phyloP scores from a whole-genome alignment of 2,888 invertebrate species.

The Lithophane ornitopus region DNA sequence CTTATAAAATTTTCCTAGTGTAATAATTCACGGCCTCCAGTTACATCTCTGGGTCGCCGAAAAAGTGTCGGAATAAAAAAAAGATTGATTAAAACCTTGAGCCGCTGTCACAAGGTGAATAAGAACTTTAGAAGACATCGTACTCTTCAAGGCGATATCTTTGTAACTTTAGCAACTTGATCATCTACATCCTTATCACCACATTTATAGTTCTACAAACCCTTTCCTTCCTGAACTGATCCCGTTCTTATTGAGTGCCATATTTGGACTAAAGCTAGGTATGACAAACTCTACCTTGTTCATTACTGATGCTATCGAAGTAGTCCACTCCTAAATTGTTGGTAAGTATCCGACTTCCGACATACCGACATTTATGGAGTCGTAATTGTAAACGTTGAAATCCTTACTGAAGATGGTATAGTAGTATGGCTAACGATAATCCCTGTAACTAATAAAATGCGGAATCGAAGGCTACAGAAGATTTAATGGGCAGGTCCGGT shows the following conservation, averaged over 20 bases:
- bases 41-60: constrained; percentile 66
- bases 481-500: constrained; percentile 16
- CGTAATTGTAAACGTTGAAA: constrained; percentile 34
- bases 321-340: constrained; percentile 29
- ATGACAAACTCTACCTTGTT: constrained; percentile 23
- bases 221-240: constrained; percentile 47
- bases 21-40: constrained; percentile 57
- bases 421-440: constrained; percentile 21
- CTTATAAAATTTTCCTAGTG: constrained; percentile 54
- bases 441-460: constrained; percentile 35
- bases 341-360: constrained; percentile 47
- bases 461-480: constrained; percentile 25
- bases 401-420: constrained; percentile 51
- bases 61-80: constrained; percentile 70
- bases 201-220: constrained; percentile 11
- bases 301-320: constrained; percentile 37
- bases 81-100: constrained; percentile 75
- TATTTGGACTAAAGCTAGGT: constrained; percentile 21
- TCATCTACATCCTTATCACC: constrained; percentile 35
- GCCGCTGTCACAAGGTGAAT: constrained; percentile 71
- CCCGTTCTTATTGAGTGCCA: constrained; percentile 38
- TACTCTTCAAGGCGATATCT: constrained; percentile 73
- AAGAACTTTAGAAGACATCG: constrained; percentile 72
- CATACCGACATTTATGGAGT: constrained; percentile 17
- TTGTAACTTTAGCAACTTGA: constrained; percentile 35